A percentile compares a stretch with the other conserved stretches of the same genome.
Evolutionary conservation across 2,113 vertebrate genomes (phyloP).

Genomic region (Romanogobio albipinnatus): DNA sequence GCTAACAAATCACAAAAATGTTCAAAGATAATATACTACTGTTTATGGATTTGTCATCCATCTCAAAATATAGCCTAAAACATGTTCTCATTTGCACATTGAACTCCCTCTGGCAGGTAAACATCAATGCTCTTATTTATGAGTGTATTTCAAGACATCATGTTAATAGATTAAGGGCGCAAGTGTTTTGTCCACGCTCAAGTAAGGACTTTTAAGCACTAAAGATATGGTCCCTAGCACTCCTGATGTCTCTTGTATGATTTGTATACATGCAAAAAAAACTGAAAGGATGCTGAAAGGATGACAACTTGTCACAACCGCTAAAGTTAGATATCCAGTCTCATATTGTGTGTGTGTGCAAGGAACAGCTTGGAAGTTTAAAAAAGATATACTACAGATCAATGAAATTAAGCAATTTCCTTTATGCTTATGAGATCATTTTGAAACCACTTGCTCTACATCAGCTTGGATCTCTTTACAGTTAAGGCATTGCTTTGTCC

Average conservation of each 20-base stretch:
- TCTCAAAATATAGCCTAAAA: background rate
- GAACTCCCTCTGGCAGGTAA: background rate
- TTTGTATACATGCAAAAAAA: too few species aligned
- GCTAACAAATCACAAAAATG: background rate
- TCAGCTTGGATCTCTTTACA: background rate
- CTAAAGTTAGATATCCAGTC: background rate
- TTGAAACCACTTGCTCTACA: too few species aligned
- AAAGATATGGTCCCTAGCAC: background rate
- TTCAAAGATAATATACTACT: background rate
- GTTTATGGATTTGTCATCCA: background rate
- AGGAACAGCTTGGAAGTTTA: background rate
- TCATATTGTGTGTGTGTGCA: background rate
- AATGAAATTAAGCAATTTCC: slow-evolving; percentile 5
- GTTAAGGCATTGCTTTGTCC: background rate
- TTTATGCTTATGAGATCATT: background rate
- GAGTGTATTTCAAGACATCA: background rate
- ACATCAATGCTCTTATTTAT: background rate
- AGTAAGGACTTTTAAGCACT: background rate
- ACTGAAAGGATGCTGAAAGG: too few species aligned
- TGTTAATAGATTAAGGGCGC: background rate
- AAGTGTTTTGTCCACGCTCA: background rate
- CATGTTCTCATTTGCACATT: background rate
- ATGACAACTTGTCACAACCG: background rate
- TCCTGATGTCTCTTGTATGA: background rate
- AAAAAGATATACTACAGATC: background rate